Evolutionary conservation across 2,888 invertebrate species (phyloP).

Genomic region (Dusona sp.): DNA sequence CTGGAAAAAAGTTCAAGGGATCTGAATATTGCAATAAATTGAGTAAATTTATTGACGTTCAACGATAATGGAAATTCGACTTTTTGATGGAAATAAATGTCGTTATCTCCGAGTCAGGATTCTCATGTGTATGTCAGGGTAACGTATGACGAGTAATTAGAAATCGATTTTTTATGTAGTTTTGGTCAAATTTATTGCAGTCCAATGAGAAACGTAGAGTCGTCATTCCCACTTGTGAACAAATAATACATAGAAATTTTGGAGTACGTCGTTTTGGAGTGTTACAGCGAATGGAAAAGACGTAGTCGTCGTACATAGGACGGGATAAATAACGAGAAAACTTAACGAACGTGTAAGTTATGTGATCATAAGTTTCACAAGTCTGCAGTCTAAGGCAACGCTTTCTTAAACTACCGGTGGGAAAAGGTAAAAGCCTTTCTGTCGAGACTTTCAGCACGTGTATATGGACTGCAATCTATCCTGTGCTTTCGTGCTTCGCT

Average conservation of each 20-base stretch:
- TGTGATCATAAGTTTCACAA: constrained; percentile 58
- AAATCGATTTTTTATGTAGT: neutral
- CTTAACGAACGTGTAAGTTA: constrained; percentile 62
- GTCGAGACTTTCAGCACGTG: constrained; percentile 54
- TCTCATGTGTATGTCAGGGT: too few relatives aligned
- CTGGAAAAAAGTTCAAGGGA: neutral
- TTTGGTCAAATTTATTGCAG: neutral
- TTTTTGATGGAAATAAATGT: neutral
- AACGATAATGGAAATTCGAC: neutral
- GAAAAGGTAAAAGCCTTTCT: constrained; percentile 43
- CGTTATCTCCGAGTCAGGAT: neutral
- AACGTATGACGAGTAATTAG: neutral
- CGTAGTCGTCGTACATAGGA: constrained; percentile 6
- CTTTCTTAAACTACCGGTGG: constrained; percentile 11
- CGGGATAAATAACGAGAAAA: constrained; percentile 49
- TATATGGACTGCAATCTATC: constrained; percentile 38
- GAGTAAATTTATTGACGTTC: too few relatives aligned
- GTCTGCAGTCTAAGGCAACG: constrained; percentile 17
- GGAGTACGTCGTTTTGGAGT: constrained; percentile 18
- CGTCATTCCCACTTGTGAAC: constrained; percentile 5
- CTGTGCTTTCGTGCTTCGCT: constrained; percentile 17
- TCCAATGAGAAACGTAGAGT: neutral
- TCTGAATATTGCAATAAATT: neutral
- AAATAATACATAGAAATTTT: constrained; percentile 13
- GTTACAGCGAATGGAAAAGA: constrained; percentile 31